Conservation (phyloP, 2,888 invertebrate genomes). For the Cataglyphis cursor region DNA sequence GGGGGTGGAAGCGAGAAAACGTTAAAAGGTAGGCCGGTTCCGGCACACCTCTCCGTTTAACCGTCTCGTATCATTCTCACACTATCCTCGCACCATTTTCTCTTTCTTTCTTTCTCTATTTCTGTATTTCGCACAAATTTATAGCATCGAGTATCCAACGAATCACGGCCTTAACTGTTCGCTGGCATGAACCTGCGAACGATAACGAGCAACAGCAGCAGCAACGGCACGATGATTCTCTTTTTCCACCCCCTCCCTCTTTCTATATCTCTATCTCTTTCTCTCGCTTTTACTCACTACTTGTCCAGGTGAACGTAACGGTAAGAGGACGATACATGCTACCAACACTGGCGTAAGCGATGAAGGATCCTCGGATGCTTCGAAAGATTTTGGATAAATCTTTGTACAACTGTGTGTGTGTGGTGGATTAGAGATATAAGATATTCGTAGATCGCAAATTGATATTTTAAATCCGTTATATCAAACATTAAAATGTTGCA, state of each 20-base stretch:
- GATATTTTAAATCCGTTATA: neutral
- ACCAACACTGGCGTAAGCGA: constrained; percentile 68
- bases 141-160: constrained; percentile 80
- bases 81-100: constrained; percentile 59
- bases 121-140: constrained; percentile 85
- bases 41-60: constrained; percentile 86
- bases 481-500: neutral
- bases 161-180: constrained; percentile 83
- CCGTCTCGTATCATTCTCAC: constrained; percentile 82
- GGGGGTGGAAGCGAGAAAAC: constrained; percentile 80
- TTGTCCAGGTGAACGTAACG: constrained; percentile 75
- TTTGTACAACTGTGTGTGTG: constrained; percentile 9
- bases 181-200: constrained; percentile 84
- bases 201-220: constrained; percentile 78
- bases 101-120: constrained; percentile 58
- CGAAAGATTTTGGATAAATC: constrained; percentile 9
- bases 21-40: constrained; percentile 86
- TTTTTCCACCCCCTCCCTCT: constrained; percentile 27
- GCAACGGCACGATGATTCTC: constrained; percentile 55
- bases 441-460: neutral
- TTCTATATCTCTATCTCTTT: constrained; percentile 3
- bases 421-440: neutral
- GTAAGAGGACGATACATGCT: constrained; percentile 68
- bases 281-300: neutral
- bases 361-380: constrained; percentile 25